Evolutionary conservation across 2,888 invertebrate species (phyloP).

Genomic region (Drosophila prostipennis): DNA sequence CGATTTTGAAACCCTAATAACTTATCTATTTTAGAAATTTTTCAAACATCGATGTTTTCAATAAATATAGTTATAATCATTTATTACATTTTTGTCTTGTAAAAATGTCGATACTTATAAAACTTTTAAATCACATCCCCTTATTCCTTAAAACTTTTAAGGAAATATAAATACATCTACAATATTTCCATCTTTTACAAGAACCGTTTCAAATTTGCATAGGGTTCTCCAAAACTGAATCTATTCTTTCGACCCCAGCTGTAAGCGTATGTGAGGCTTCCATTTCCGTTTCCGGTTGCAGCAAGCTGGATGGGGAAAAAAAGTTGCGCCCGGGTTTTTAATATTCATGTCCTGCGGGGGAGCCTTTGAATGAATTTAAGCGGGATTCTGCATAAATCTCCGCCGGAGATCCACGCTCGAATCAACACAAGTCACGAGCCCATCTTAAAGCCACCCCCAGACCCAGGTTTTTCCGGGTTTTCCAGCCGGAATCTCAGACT

Average conservation of each 20-base stretch:
- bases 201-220: neutral
- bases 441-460: constrained; percentile 31
- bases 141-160: too few species aligned
- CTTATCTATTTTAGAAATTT: too few species aligned
- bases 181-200: neutral
- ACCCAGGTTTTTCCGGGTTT: constrained; percentile 16
- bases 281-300: constrained; percentile 50
- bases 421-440: constrained; percentile 72
- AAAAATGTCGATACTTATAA: too few species aligned
- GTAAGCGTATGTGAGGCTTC: constrained; percentile 32
- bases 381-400: constrained; percentile 55
- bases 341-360: constrained; percentile 64
- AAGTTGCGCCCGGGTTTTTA: constrained; percentile 46
- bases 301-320: constrained; percentile 29
- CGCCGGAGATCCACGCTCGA: constrained; percentile 64
- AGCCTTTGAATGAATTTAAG: constrained; percentile 41
- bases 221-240: neutral
- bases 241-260: neutral
- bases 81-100: too few species aligned
- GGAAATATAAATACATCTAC: neutral
- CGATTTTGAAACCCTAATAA: too few species aligned
- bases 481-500: constrained; percentile 20
- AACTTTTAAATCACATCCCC: too few species aligned
- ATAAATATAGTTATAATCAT: too few species aligned
- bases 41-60: too few species aligned